Evolutionary conservation across 2,888 invertebrate genomes (phyloP), one percentile per base, ranked within the genome.

Genomic region (Mesoligia furuncula): DNA sequence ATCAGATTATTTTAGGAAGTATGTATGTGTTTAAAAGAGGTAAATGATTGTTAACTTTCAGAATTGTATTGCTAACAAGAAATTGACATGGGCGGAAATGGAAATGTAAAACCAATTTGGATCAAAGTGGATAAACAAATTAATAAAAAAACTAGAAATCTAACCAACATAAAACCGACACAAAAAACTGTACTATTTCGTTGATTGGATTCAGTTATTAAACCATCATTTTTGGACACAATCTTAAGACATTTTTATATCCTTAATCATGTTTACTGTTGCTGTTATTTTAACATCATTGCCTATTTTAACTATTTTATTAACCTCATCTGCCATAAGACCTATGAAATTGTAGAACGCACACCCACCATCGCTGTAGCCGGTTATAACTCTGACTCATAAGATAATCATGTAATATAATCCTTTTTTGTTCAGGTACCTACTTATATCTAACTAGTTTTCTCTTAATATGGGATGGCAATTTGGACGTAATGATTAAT

Each of bases 331-430:
- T 51, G 27, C 51, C n/a, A 59, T 80, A 75, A 24, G 48, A 68
- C 20, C 20, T 31, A 39, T 54, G 51, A 75, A 71, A 71, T 68
- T 45, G 57, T 75, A 74, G 24, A 80, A 45, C 57, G 24, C 36
- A 81, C 74, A 59, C 66, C 74, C 69, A 83, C 86, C 9, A 54
- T 39, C 27, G 17, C 24, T 27, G 27, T n/a, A 68, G 74, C 74
- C 82, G 70, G 67, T 77, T 85, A 73, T 42, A 13, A 64, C 20
- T 48, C 27, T 84, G 86, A 85, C 62, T 84, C 84, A 84, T 70
- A 72, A 54, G 42, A 67, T 51, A 61, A 80, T 85, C 77, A 57
- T 15, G 73, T 71, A 67, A 27, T 67, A 36, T 36, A 42, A 36
- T 39, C 20, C 27, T 73, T 85, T 84, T 81, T 81, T 77, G 54